phyloP scores from a whole-genome alignment of 2,797 vertebrate genomes.

The Bradypodion ventrale region DNA sequence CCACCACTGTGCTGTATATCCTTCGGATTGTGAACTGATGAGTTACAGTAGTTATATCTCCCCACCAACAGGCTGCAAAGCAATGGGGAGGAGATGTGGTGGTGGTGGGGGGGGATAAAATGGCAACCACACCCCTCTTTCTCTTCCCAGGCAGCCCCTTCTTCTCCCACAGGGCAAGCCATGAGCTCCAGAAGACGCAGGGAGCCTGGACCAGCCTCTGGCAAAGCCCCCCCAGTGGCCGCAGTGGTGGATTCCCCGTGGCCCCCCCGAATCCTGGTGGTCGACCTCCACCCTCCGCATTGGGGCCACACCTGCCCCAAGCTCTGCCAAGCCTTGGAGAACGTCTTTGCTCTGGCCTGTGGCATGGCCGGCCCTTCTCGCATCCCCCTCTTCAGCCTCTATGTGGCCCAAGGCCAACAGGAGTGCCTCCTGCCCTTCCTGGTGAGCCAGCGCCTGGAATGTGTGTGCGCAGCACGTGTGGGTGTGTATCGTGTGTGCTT shows the following conservation, averaged over 20 bases:
- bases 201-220: constrained; percentile 8
- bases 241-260: constrained; percentile 55
- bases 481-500: too few relatives aligned
- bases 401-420: constrained; percentile 83
- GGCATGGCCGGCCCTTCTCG: constrained; percentile 83
- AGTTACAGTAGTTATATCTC: too few relatives aligned
- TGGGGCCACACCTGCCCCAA: constrained; percentile 80
- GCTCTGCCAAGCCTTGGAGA: constrained; percentile 90
- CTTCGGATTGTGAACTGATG: too few relatives aligned
- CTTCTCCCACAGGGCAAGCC: constrained; percentile 9
- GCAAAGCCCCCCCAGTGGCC: constrained; percentile 9
- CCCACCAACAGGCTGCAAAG: neutral
- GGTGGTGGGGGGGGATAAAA: neutral
- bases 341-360: constrained; percentile 84
- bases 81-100: too few relatives aligned
- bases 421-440: constrained; percentile 93
- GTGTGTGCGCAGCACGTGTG: too few relatives aligned
- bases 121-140: neutral
- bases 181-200: constrained; percentile 64
- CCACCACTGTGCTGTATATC: too few relatives aligned
- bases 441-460: constrained; percentile 72
- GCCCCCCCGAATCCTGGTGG: constrained; percentile 82
- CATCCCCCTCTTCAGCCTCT: constrained; percentile 88
- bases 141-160: constrained; percentile 22
- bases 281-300: constrained; percentile 82